Evolutionary conservation across 2,888 invertebrate species (phyloP).

Genomic region (Melipona beecheii): DNA sequence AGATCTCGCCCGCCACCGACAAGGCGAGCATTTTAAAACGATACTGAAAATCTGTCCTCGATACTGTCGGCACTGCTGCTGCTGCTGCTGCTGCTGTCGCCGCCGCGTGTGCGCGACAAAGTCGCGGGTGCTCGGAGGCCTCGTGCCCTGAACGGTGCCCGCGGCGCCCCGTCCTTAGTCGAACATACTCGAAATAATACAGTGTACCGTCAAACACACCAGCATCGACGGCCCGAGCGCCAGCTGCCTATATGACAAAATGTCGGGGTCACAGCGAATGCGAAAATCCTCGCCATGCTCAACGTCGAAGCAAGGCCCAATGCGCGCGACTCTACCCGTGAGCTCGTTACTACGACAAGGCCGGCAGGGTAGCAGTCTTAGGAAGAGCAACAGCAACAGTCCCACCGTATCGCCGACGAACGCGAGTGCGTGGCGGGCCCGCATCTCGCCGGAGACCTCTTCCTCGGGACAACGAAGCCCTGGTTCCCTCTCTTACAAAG

Average conservation of each 20-base stretch:
- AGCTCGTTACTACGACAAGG: constrained; percentile 89
- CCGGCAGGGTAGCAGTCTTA: constrained; percentile 85
- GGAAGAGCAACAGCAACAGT: constrained; percentile 87
- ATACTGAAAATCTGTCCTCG: constrained; percentile 49
- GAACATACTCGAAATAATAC: constrained; percentile 44
- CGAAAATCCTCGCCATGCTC: constrained; percentile 89
- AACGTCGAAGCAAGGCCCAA: constrained; percentile 87
- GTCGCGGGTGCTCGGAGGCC: constrained; percentile 70
- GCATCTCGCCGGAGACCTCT: constrained; percentile 88
- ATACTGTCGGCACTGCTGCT: constrained; percentile 47
- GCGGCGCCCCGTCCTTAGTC: constrained; percentile 60
- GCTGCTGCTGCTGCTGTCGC: constrained; percentile 39
- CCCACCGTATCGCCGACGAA: constrained; percentile 89
- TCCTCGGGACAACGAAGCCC: constrained; percentile 90
- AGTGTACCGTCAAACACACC: constrained; percentile 32
- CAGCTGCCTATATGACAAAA: constrained; percentile 76
- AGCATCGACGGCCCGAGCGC: constrained; percentile 50
- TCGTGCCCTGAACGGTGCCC: constrained; percentile 70
- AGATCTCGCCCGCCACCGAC: constrained; percentile 52
- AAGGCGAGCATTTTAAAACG: constrained; percentile 38
- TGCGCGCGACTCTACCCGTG: constrained; percentile 91
- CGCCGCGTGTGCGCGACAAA: constrained; percentile 68
- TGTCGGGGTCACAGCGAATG: constrained; percentile 83
- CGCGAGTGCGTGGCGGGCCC: constrained; percentile 86
- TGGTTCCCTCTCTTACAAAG: constrained; percentile 90